phyloP scores from a whole-genome alignment of 2,888 invertebrate genomes.

The Aquatica leii region DNA sequence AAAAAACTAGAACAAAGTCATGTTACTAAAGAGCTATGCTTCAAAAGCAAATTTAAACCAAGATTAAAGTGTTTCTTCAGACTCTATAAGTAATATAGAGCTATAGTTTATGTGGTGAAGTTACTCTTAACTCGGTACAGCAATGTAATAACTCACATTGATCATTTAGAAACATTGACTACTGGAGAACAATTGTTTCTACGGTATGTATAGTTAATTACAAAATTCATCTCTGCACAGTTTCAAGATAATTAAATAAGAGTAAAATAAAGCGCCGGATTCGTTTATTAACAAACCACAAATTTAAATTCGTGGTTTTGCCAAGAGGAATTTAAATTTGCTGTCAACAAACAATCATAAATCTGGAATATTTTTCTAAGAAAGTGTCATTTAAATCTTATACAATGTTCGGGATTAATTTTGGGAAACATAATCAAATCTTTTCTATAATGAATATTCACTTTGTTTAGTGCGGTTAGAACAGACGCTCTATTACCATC shows the following conservation, averaged over 20 bases:
- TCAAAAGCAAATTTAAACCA: too few species aligned
- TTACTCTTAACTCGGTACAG: too few species aligned
- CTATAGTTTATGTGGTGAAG: too few species aligned
- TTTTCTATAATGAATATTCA: slow-evolving; percentile 12
- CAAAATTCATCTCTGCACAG: too few species aligned
- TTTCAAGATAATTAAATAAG: slow-evolving; percentile 19
- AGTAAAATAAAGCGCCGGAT: slow-evolving; percentile 22
- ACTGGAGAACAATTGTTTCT: too few species aligned
- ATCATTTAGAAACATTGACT: too few species aligned
- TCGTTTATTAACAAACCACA: slow-evolving; percentile 38
- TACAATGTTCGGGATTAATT: slow-evolving; percentile 38
- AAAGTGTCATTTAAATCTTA: slow-evolving; percentile 41
- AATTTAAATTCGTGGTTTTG: slow-evolving; percentile 43
- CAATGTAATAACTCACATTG: too few species aligned
- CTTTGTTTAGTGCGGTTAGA: slow-evolving; percentile 25
- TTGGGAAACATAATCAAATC: slow-evolving; percentile 29
- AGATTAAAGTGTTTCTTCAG: too few species aligned
- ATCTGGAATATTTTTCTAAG: slow-evolving; percentile 40
- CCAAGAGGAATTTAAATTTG: slow-evolving; percentile 34
- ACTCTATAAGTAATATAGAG: too few species aligned
- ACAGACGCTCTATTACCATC: slow-evolving; percentile 31
- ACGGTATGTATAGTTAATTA: too few species aligned
- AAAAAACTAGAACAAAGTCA: too few species aligned
- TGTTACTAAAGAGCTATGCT: too few species aligned
- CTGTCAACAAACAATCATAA: slow-evolving; percentile 36